Base-by-base conservation (phyloP, 2,888 invertebrate species). In the Perizoma affinitatum region DNA sequence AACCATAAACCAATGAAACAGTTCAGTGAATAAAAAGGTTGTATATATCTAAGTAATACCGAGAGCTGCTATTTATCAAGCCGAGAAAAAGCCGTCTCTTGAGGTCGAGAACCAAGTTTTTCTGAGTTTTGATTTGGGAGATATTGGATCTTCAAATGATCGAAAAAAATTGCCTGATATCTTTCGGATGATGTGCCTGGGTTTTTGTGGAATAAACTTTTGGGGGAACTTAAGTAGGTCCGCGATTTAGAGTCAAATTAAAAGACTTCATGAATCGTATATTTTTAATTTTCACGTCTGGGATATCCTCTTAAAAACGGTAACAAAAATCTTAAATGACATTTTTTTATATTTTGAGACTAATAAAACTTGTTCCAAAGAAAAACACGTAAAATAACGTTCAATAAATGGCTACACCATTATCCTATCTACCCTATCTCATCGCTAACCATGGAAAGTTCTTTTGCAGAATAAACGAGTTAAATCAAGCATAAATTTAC, bases 401-500 rank as follows among this genome's bases (percentile, higher is more conserved):
- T 76, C 70, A 65, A 51, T 22, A 67, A 72, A 71, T 69, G 71
- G 64, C 67, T 59, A 44, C 58, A 69, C 69, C 71, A 73, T 76
- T 76, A 73, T 62, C 74, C 67, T 80, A 79, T 78, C 80, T 73
- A 63, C 67, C 68, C 72, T 74, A 78, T 80, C 75, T 74, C 73
- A 78, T 79, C 78, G 73, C 67, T 63, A 74, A 75, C 72, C 73
- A 80, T 78, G 71, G 73, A 78, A 82, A 81, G 76, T 82, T 82
- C 80, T 80, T 80, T 82, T 75, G 70, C 76, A 67, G 77, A 79
- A 82, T 79, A 84, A 86, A 85, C 83, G 86, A 84, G 87, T 87
- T 86, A 86, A 87, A 83, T 87, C 83, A 82, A 79, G 86, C 84
- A 87, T 87, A 88, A 87, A 87, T 87, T 84, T 74, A 70, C 71